These are phyloP conservation scores for Mus pahari DNA, from an alignment of 2,113 vertebrate species.

Conservation along the genomic window DNA sequence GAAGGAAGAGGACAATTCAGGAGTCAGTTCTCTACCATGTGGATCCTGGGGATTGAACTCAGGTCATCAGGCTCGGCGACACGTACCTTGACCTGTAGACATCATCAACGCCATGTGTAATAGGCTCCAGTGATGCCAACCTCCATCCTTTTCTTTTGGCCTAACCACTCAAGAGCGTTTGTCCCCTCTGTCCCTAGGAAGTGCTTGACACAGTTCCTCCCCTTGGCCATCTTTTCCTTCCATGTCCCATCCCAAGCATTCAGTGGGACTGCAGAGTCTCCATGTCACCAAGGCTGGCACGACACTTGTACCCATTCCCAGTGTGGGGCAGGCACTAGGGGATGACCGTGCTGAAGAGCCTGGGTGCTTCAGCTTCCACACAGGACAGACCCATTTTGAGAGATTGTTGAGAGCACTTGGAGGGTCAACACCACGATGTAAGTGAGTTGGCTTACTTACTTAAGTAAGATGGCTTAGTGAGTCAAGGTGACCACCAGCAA, in stretches of 20 bases:
- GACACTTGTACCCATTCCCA: slow-evolving; percentile 96
- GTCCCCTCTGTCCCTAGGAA: neutral
- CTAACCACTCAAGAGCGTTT: too few species aligned
- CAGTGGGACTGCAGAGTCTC: neutral
- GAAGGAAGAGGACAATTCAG: neutral
- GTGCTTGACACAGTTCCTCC: neutral
- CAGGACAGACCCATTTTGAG: neutral
- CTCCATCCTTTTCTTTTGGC: neutral
- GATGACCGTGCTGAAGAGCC: slow-evolving; percentile 96
- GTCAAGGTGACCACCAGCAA: neutral
- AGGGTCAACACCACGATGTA: neutral
- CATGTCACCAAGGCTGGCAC: slow-evolving; percentile 92
- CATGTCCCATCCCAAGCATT: neutral
- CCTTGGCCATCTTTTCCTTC: neutral
- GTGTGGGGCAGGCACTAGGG: slow-evolving; percentile 98
- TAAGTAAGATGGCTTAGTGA: neutral
- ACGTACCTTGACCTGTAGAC: too few species aligned
- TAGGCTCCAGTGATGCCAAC: neutral
- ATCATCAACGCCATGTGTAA: neutral
- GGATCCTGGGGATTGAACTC: neutral
- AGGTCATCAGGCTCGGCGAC: neutral
- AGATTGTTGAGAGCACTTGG: neutral
- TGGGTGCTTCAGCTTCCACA: slow-evolving; percentile 81
- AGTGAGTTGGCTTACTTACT: neutral
- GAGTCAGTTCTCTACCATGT: neutral